Conservation (phyloP, 2,888 invertebrate species). For the Torymus texanus region DNA sequence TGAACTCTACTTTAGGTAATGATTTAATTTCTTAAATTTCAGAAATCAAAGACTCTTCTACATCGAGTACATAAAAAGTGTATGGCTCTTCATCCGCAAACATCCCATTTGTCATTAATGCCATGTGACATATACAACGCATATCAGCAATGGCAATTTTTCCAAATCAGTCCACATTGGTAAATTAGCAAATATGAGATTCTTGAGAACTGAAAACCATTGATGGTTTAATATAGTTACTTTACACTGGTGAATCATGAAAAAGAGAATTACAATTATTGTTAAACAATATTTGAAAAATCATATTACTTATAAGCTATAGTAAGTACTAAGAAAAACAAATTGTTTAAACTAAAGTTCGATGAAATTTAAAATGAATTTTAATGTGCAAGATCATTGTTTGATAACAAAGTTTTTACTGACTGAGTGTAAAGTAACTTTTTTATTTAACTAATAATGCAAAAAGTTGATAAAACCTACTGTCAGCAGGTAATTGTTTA, state of each 20-base stretch:
- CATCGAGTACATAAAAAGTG: constrained; percentile 89
- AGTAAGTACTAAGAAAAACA: background rate
- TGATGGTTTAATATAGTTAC: constrained; percentile 3
- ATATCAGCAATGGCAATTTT: constrained; percentile 92
- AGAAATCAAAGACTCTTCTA: constrained; percentile 81
- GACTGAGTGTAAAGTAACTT: constrained; percentile 28
- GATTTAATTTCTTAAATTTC: constrained; percentile 57
- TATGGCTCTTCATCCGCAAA: constrained; percentile 88
- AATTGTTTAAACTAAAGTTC: no score
- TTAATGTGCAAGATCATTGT: constrained; percentile 10
- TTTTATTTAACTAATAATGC: constrained; percentile 24
- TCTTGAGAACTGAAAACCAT: background rate
- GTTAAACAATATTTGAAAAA: background rate
- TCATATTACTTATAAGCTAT: background rate
- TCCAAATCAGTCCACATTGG: constrained; percentile 84
- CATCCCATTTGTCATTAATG: constrained; percentile 85
- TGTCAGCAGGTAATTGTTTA: constrained; percentile 20
- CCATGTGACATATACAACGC: constrained; percentile 91
- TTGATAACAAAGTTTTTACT: constrained; percentile 33
- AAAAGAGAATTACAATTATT: no score
- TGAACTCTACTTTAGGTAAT: background rate
- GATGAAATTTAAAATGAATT: no score
- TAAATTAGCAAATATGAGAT: constrained; percentile 62
- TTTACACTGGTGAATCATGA: background rate
- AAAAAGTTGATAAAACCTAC: constrained; percentile 7